These are phyloP conservation scores for Ceratina japonica DNA, from an alignment of 1,140 invertebrate genomes.

Conservation along the genomic window DNA sequence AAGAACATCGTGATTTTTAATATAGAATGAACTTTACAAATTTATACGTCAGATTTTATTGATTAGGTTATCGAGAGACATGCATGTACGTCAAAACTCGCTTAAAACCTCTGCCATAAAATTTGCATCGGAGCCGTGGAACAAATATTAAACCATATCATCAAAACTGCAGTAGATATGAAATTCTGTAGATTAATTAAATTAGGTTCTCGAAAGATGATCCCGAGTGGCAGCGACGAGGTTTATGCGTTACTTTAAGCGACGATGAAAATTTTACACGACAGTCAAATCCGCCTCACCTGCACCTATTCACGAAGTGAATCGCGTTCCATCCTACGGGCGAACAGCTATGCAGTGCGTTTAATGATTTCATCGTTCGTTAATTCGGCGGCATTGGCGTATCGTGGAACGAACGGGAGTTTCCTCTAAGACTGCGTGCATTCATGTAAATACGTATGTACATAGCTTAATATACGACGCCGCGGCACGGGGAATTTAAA, in stretches of 20 bases:
- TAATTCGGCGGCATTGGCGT: background rate
- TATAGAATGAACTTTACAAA: too few species aligned
- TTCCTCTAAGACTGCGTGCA: conserved; percentile 7
- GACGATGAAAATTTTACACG: conserved; percentile 15
- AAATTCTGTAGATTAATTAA: background rate
- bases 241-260: background rate
- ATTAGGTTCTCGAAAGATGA: background rate
- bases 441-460: too few species aligned
- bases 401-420: background rate
- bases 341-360: background rate
- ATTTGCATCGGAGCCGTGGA: too few species aligned
- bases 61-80: too few species aligned
- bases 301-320: too few species aligned
- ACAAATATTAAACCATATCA: too few species aligned
- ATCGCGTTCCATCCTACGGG: background rate
- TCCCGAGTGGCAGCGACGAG: background rate
- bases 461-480: background rate
- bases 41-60: too few species aligned
- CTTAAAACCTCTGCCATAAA: background rate
- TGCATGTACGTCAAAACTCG: background rate
- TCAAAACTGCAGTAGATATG: too few species aligned
- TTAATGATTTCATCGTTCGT: conserved; percentile 19
- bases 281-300: background rate
- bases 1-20: too few species aligned
- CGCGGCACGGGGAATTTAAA: conserved; percentile 8